Evolutionary conservation across 2,113 vertebrate genomes (phyloP).

Genomic region (Malurus cyaneus): DNA sequence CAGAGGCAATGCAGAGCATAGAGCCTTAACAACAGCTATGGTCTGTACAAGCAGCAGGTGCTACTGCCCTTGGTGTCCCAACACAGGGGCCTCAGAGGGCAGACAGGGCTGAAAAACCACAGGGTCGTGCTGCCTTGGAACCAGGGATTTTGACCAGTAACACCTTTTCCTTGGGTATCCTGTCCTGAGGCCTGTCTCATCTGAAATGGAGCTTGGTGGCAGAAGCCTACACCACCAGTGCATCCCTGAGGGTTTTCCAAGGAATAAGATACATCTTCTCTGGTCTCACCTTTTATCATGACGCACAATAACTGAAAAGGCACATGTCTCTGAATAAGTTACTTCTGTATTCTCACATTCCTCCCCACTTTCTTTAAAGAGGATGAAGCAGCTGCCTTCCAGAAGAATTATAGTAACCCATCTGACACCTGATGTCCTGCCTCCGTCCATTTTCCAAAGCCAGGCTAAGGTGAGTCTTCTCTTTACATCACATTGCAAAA

Average conservation of each 20-base stretch:
- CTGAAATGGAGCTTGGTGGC: neutral
- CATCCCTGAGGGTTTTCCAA: neutral
- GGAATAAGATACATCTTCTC: neutral
- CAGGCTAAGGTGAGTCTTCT: conserved; percentile 28
- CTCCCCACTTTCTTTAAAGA: neutral
- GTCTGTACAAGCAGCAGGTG: neutral
- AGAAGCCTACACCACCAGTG: neutral
- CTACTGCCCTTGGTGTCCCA: neutral
- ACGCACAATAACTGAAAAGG: neutral
- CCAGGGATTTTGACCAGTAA: neutral
- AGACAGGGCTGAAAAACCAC: neutral
- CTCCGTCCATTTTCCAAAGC: neutral
- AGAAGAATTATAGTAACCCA: conserved; percentile 30
- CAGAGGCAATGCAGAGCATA: neutral
- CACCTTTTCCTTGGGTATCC: neutral
- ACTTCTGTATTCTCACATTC: neutral
- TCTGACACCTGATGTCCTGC: neutral
- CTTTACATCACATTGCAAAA: neutral
- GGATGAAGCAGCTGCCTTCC: conserved; percentile 45
- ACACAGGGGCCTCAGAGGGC: accelerated
- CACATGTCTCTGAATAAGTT: neutral
- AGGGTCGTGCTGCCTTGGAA: neutral
- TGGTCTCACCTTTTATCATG: neutral
- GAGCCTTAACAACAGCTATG: neutral
- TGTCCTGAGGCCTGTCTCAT: neutral